Evolutionary conservation across 2,113 vertebrate species (phyloP).

Genomic region (Petroica traversi): DNA sequence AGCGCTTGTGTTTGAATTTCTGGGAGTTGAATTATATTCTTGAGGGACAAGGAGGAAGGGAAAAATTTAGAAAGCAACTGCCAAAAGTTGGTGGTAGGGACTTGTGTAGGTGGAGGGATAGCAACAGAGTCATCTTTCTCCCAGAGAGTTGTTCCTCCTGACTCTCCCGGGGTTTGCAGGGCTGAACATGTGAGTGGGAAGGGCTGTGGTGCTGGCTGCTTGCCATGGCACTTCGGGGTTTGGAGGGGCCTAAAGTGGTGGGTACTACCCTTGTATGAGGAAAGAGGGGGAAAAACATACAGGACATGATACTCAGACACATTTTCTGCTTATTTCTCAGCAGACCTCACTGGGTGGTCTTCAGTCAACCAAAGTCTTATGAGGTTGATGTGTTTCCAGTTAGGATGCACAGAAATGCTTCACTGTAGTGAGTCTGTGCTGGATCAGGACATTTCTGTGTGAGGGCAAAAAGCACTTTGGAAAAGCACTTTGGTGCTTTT

Average conservation of each 20-base stretch:
- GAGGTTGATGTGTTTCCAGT: not conserved
- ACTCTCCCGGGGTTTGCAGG: not conserved
- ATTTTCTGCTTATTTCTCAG: not conserved
- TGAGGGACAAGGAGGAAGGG: not conserved
- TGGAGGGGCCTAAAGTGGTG: not conserved
- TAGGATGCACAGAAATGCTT: not conserved
- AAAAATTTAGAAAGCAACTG: not conserved
- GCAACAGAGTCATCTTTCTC: not conserved
- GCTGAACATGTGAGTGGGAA: not conserved
- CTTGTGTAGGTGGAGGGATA: not conserved
- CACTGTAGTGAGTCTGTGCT: not conserved
- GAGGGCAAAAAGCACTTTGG: not conserved
- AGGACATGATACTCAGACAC: not conserved
- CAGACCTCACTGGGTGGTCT: not conserved
- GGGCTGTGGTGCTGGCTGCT: fast-evolving
- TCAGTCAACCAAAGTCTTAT: not conserved
- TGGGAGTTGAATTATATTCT: not conserved
- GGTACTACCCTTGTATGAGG: not conserved
- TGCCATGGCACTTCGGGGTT: not conserved
- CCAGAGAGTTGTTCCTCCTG: not conserved
- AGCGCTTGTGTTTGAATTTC: not conserved
- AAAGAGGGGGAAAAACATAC: not conserved
- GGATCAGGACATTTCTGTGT: not conserved
- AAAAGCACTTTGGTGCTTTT: not conserved
- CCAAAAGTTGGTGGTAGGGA: not conserved